Evolutionary conservation across 2,797 vertebrate genomes (phyloP).

Genomic region (Takifugu ocellatus): DNA sequence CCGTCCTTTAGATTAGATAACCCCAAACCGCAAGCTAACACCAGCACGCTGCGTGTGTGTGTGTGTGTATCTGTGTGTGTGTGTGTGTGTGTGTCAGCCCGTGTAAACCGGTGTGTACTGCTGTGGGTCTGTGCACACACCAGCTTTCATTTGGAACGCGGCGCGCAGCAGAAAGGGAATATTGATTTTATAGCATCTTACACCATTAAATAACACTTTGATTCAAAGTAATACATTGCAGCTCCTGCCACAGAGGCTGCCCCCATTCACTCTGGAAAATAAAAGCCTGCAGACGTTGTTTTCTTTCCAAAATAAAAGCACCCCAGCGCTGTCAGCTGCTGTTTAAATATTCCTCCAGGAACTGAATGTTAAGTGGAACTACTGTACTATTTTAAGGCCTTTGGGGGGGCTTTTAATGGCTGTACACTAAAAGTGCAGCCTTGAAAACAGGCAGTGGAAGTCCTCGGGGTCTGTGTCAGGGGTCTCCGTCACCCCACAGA

Average conservation of each 20-base stretch:
- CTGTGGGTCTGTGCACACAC: neutral
- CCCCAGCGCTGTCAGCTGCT: neutral
- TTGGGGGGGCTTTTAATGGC: neutral
- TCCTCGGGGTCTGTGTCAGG: constrained; percentile 32
- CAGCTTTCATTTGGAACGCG: constrained; percentile 1
- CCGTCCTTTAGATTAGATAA: constrained; percentile 16
- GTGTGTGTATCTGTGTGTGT: constrained; percentile 1
- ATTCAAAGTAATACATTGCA: constrained; percentile 11
- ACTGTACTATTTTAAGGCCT: neutral
- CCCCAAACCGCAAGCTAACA: constrained; percentile 18
- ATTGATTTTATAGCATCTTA: constrained; percentile 40
- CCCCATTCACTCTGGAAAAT: constrained; percentile 14
- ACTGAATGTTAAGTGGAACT: constrained; percentile 8
- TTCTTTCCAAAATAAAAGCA: constrained; percentile 17
- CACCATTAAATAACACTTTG: constrained; percentile 30
- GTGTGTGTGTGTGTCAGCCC: neutral
- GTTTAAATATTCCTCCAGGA: constrained; percentile 11
- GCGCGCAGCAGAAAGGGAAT: constrained; percentile 21
- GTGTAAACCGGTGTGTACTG: neutral
- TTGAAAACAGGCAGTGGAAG: constrained; percentile 1
- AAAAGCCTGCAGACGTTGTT: neutral
- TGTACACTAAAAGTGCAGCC: constrained; percentile 13
- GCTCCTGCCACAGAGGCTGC: constrained; percentile 6
- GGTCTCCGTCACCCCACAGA: constrained; percentile 47
- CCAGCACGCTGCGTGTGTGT: neutral